Conservation (phyloP, 2,797 vertebrate genomes). For the Borostomias antarcticus region DNA sequence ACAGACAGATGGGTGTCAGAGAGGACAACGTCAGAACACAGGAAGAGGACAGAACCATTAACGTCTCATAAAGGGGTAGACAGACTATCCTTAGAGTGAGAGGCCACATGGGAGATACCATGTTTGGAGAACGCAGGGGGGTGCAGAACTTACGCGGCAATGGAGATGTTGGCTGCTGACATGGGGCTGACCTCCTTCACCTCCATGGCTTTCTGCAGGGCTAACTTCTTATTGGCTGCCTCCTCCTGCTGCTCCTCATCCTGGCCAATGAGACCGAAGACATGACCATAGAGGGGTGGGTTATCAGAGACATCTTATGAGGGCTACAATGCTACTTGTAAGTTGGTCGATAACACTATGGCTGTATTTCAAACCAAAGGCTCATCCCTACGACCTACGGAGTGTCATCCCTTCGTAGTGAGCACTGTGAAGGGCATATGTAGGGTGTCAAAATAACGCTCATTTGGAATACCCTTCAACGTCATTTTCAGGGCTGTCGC, state of each 20-base stretch:
- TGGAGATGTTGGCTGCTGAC: slow-evolving; percentile 95
- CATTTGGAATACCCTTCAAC: too few relatives aligned
- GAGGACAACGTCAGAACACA: not conserved
- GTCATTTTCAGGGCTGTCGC: too few relatives aligned
- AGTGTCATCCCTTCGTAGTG: too few relatives aligned
- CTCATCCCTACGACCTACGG: too few relatives aligned
- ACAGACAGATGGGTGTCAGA: not conserved
- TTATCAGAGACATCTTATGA: not conserved
- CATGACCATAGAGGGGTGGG: not conserved
- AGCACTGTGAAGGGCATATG: too few relatives aligned
- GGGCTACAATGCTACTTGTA: too few relatives aligned
- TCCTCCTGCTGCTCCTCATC: slow-evolving; percentile 98
- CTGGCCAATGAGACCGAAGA: slow-evolving; percentile 63
- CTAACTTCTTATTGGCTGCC: slow-evolving; percentile 95
- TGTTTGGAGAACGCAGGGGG: not conserved
- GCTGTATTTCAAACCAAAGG: too few relatives aligned
- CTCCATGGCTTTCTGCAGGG: slow-evolving; percentile 95
- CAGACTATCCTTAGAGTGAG: not conserved
- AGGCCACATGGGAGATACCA: not conserved
- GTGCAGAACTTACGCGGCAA: slow-evolving; percentile 87
- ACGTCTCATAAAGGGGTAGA: not conserved
- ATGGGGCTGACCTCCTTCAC: slow-evolving; percentile 98
- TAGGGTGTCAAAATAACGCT: too few relatives aligned
- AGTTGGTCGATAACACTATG: too few relatives aligned
- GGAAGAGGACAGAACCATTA: slow-evolving; percentile 1